Evolutionary conservation across 2,113 vertebrate genomes (phyloP).

Genomic region (Todiramphus saurophagus): DNA sequence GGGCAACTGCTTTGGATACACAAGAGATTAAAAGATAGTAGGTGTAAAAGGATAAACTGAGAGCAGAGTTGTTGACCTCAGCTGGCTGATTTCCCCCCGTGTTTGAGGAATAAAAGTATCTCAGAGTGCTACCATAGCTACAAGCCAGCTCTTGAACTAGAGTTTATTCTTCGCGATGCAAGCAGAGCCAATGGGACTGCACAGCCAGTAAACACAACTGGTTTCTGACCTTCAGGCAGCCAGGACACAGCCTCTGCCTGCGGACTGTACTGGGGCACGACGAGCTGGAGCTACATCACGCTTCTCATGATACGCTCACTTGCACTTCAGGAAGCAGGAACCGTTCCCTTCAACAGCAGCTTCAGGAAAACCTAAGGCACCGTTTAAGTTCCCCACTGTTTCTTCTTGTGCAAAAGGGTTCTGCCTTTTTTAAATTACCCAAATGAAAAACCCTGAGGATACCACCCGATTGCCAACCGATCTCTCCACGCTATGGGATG

Average conservation of each 20-base stretch:
- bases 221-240: background rate
- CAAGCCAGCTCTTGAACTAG: background rate
- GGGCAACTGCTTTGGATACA: conserved; percentile 5
- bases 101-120: background rate
- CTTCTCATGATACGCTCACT: background rate
- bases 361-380: background rate
- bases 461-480: background rate
- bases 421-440: background rate
- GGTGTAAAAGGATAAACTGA: background rate
- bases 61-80: background rate
- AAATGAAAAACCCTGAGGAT: background rate
- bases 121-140: background rate
- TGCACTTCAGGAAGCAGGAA: background rate
- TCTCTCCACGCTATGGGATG: background rate
- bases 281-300: background rate
- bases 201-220: background rate
- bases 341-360: background rate
- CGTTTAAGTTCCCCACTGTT: background rate
- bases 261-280: background rate
- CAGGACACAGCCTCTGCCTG: background rate
- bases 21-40: conserved; percentile 18
- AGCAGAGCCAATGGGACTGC: background rate
- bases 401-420: background rate
- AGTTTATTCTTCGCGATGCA: background rate
- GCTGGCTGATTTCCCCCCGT: background rate